Evolutionary conservation across 1,140 invertebrate genomes (phyloP).

Genomic region (Hyphantria cunea): DNA sequence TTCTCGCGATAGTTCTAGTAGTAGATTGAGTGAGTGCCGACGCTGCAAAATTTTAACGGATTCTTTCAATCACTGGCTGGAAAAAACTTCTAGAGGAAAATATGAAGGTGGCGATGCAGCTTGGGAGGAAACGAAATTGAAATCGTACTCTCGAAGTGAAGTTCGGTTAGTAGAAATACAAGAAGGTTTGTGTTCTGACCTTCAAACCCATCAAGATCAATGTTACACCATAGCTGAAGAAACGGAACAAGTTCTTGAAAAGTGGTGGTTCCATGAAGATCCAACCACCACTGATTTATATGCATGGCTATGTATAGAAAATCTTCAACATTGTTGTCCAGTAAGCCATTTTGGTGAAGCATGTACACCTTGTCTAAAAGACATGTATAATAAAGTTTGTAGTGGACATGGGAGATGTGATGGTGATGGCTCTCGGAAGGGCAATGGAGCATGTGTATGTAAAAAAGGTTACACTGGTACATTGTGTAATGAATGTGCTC

Average conservation of each 20-base stretch:
- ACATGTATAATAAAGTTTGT: conserved; percentile 88
- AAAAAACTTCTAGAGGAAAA: conserved; percentile 93
- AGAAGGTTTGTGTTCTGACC: conserved; percentile 88
- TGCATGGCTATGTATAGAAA: conserved; percentile 92
- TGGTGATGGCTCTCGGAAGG: conserved; percentile 95
- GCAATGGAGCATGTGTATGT: conserved; percentile 95
- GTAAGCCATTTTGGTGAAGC: conserved; percentile 91
- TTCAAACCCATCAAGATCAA: conserved; percentile 84
- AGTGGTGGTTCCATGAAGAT: conserved; percentile 94
- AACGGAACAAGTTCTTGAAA: conserved; percentile 91
- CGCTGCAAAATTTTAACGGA: conserved; percentile 63
- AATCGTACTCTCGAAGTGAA: conserved; percentile 95
- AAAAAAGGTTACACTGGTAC: conserved; percentile 91
- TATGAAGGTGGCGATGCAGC: conserved; percentile 98
- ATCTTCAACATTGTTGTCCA: conserved; percentile 93
- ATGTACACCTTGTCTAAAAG: conserved; percentile 91
- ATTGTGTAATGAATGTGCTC: conserved; percentile 90
- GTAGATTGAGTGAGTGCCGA: conserved; percentile 51
- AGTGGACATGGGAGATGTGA: conserved; percentile 95
- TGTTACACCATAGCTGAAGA: conserved; percentile 94
- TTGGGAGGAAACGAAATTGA: conserved; percentile 97
- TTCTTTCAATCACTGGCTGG: conserved; percentile 81
- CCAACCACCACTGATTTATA: conserved; percentile 85
- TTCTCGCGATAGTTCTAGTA: background rate
- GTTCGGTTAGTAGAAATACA: conserved; percentile 96